Percentiles rank a stretch among this genome's conserved stretches.
Conservation (phyloP, 2,113 vertebrate species). For the Mirounga angustirostris region DNA sequence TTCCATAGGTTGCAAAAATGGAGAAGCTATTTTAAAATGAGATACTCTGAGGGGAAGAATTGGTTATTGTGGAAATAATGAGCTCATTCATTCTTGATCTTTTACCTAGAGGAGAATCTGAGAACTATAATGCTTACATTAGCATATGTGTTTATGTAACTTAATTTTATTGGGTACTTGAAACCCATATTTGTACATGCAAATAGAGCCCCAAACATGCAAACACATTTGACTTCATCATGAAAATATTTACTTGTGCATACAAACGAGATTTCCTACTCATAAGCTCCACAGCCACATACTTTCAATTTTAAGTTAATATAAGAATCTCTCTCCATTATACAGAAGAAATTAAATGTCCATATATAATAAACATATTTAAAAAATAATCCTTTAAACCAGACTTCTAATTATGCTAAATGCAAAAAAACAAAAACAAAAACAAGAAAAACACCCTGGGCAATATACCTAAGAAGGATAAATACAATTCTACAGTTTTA, state of each 20-base stretch:
- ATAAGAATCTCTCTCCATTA: neutral
- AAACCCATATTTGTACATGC: constrained; percentile 63
- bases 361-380: neutral
- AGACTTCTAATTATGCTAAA: constrained; percentile 11
- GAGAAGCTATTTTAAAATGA: constrained; percentile 23
- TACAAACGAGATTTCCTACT: neutral
- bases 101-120: constrained; percentile 21
- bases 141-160: constrained; percentile 47
- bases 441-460: neutral
- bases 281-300: neutral
- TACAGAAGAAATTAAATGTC: neutral
- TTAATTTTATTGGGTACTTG: constrained; percentile 36
- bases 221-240: constrained; percentile 32
- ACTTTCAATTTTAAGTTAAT: constrained; percentile 19
- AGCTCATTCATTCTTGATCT: constrained; percentile 53
- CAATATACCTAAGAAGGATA: neutral
- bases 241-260: constrained; percentile 56
- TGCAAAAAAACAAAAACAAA: neutral
- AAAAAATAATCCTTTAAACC: neutral
- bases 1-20: neutral
- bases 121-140: neutral
- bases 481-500: neutral
- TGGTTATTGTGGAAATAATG: constrained; percentile 38
- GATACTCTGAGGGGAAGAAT: neutral
- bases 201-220: constrained; percentile 23